These are phyloP conservation scores for Zaprionus taronus DNA, from an alignment of 1,140 invertebrate genomes.

Conservation along the genomic window DNA sequence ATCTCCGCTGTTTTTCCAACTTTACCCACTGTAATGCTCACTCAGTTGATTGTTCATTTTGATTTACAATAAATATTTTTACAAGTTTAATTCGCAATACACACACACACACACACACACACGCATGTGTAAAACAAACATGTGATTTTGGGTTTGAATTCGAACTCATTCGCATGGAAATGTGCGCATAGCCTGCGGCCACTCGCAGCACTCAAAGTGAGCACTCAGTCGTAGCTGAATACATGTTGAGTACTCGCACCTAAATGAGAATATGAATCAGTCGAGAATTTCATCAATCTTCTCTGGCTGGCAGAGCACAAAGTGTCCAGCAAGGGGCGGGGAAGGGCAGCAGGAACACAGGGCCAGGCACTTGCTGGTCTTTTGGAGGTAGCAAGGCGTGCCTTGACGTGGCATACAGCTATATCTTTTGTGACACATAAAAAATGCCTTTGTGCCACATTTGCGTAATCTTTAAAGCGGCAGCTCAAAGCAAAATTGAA, in stretches of 20 bases:
- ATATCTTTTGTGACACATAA: slow-evolving; percentile 52
- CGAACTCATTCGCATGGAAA: not conserved
- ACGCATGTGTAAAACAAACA: slow-evolving; percentile 14
- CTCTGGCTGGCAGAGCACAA: slow-evolving; percentile 22
- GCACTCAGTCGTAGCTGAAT: slow-evolving; percentile 6
- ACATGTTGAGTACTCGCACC: not conserved
- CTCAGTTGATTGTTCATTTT: slow-evolving; percentile 27
- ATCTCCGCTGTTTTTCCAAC: not conserved
- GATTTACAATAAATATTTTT: slow-evolving; percentile 64
- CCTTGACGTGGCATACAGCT: slow-evolving; percentile 38
- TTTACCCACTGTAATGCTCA: slow-evolving; percentile 6
- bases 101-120: not conserved
- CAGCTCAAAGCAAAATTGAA: slow-evolving; percentile 54
- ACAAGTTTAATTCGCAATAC: slow-evolving; percentile 36
- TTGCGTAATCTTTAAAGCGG: slow-evolving; percentile 68
- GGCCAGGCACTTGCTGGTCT: slow-evolving; percentile 11
- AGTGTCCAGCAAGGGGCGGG: not conserved
- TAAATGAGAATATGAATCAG: slow-evolving; percentile 45
- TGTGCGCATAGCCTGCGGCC: slow-evolving; percentile 31
- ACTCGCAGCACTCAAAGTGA: slow-evolving; percentile 16
- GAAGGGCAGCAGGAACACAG: slow-evolving; percentile 11
- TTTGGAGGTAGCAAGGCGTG: slow-evolving; percentile 21
- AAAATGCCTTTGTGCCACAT: slow-evolving; percentile 64
- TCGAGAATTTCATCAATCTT: slow-evolving; percentile 74
- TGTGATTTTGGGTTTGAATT: slow-evolving; percentile 16